Evolutionary conservation across 2,888 invertebrate species (phyloP).

Genomic region (Elysia crispata): DNA sequence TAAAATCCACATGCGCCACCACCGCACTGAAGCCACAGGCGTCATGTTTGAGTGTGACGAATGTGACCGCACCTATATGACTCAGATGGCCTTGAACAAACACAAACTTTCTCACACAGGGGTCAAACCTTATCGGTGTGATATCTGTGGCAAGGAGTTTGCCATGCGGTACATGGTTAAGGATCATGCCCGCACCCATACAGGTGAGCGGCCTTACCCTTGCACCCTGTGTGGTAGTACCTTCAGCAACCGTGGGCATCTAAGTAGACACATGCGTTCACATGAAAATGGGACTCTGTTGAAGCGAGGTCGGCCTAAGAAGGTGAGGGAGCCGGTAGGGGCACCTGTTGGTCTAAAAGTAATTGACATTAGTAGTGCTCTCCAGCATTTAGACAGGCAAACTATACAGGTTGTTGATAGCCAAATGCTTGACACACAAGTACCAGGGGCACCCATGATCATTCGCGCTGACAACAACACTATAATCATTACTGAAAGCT

Average conservation of each 20-base stretch:
- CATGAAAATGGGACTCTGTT: slow-evolving; percentile 51
- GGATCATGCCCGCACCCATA: slow-evolving; percentile 51
- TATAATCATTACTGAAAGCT: slow-evolving; percentile 43
- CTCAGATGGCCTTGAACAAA: slow-evolving; percentile 50
- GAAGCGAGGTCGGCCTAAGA: slow-evolving; percentile 51
- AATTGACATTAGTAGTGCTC: slow-evolving; percentile 40
- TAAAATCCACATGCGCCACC: slow-evolving; percentile 53
- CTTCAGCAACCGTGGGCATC: slow-evolving; percentile 52
- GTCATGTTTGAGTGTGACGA: slow-evolving; percentile 52
- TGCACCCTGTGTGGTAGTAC: slow-evolving; percentile 50
- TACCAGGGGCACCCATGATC: slow-evolving; percentile 44
- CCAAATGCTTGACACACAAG: slow-evolving; percentile 39
- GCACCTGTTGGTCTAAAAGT: slow-evolving; percentile 37
- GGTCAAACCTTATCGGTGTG: slow-evolving; percentile 49
- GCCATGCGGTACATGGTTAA: slow-evolving; percentile 53
- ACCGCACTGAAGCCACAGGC: slow-evolving; percentile 48
- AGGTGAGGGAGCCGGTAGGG: slow-evolving; percentile 24
- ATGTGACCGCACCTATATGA: slow-evolving; percentile 51
- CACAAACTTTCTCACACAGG: slow-evolving; percentile 49
- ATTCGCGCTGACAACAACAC: slow-evolving; percentile 49
- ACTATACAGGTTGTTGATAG: slow-evolving; percentile 45
- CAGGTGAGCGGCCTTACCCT: slow-evolving; percentile 49
- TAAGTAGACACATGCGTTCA: slow-evolving; percentile 51
- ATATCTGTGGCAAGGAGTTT: slow-evolving; percentile 49
- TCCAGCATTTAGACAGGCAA: slow-evolving; percentile 43